These are phyloP conservation scores for Cyphomyrmex costatus DNA, from an alignment of 1,140 invertebrate species.

Conservation along the genomic window DNA sequence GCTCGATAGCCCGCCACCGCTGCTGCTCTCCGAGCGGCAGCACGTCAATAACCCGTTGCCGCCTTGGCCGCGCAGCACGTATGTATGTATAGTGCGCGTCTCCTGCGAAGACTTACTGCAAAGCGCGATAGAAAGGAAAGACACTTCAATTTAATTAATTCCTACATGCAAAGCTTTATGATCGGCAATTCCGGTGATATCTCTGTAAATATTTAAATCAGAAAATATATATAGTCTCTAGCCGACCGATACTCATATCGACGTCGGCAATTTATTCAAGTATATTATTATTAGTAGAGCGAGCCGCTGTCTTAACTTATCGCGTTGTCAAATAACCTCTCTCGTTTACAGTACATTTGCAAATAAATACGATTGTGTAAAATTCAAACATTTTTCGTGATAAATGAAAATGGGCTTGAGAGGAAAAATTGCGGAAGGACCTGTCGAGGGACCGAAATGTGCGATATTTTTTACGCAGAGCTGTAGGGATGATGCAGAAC, in stretches of 20 bases:
- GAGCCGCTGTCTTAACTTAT: background rate
- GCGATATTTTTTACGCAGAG: conserved; percentile 51
- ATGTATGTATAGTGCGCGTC: conserved; percentile 6
- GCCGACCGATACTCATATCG: background rate
- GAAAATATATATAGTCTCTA: background rate
- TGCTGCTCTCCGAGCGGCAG: conserved; percentile 63
- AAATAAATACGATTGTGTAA: background rate
- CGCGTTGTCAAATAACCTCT: background rate
- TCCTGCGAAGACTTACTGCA: conserved; percentile 19
- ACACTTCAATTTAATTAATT: conserved; percentile 3
- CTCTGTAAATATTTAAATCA: background rate
- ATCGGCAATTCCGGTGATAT: background rate
- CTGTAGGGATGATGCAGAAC: conserved; percentile 31
- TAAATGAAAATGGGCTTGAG: background rate
- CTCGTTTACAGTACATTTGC: background rate
- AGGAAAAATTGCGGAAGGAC: background rate
- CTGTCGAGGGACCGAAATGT: background rate
- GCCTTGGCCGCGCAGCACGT: conserved; percentile 62
- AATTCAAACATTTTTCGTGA: conserved; percentile 24
- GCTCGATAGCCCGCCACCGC: conserved; percentile 60
- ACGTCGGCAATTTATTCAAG: background rate
- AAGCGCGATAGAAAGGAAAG: background rate
- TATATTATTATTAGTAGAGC: background rate
- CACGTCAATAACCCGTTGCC: conserved; percentile 77
- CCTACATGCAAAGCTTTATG: background rate